Conservation (phyloP, 2,797 vertebrate species). For the Allobates femoralis region DNA sequence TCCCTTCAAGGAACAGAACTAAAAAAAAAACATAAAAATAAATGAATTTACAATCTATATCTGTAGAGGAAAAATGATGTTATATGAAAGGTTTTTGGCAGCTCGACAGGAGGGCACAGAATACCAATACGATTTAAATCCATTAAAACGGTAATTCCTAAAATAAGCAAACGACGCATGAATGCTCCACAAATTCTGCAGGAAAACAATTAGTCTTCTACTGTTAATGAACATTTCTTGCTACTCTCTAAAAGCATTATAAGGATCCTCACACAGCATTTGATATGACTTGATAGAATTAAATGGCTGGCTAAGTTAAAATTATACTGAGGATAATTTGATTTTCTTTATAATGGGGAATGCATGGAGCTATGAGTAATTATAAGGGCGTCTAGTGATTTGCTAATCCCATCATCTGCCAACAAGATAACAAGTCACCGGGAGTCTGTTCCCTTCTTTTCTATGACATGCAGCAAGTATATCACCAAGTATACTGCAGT, state of each 20-base stretch:
- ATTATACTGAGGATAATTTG: slow-evolving; percentile 57
- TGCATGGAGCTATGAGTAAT: slow-evolving; percentile 51
- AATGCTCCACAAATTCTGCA: slow-evolving; percentile 19
- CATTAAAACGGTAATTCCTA: slow-evolving; percentile 25
- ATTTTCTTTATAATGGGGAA: slow-evolving; percentile 57
- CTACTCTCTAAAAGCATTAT: slow-evolving; percentile 55
- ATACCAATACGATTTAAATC: slow-evolving; percentile 11
- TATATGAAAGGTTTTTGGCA: background rate
- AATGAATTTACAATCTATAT: background rate
- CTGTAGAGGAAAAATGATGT: background rate
- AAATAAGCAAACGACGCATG: slow-evolving; percentile 34
- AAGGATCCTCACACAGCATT: slow-evolving; percentile 50
- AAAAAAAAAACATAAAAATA: background rate
- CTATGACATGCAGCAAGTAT: background rate
- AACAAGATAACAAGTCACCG: slow-evolving; percentile 40
- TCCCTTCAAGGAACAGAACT: background rate
- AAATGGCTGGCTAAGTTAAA: slow-evolving; percentile 60
- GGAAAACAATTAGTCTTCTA: slow-evolving; percentile 58
- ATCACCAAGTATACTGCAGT: background rate
- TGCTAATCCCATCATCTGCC: slow-evolving; percentile 37
- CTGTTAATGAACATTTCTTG: slow-evolving; percentile 56
- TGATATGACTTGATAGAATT: slow-evolving; percentile 60
- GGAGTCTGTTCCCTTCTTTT: background rate
- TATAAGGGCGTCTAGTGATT: slow-evolving; percentile 50
- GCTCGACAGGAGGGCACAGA: background rate